These are phyloP conservation scores for Dyspetes luteomarginatus DNA, from an alignment of 2,888 invertebrate species.

Conservation along the genomic window DNA sequence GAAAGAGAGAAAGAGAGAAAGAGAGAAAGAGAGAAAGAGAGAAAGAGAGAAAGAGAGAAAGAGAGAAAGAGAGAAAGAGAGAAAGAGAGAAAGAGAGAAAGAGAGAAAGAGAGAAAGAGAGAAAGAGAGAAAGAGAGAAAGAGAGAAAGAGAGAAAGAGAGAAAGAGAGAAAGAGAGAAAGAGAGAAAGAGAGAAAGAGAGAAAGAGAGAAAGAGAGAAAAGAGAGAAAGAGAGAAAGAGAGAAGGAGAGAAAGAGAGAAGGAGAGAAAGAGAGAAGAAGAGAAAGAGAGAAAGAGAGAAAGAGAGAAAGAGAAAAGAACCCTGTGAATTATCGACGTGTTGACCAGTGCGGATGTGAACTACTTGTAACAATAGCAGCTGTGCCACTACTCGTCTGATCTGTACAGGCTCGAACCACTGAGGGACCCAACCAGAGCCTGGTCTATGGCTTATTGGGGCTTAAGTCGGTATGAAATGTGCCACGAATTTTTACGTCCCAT, in stretches of 20 bases:
- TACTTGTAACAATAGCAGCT: slow-evolving; percentile 7
- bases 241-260: slow-evolving; percentile 24
- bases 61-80: slow-evolving; percentile 1
- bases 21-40: slow-evolving; percentile 28
- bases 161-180: not conserved
- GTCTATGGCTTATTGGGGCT: slow-evolving; percentile 61
- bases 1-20: slow-evolving; percentile 24
- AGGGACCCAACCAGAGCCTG: slow-evolving; percentile 30
- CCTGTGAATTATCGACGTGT: slow-evolving; percentile 52
- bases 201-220: not conserved
- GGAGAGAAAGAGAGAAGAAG: slow-evolving; percentile 15
- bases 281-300: not conserved
- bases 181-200: not conserved
- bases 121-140: slow-evolving; percentile 5
- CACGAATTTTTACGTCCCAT: slow-evolving; percentile 52
- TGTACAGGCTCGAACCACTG: slow-evolving; percentile 55
- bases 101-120: slow-evolving; percentile 14
- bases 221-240: slow-evolving; percentile 31
- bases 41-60: slow-evolving; percentile 1
- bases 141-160: not conserved
- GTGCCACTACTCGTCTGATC: slow-evolving; percentile 24
- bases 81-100: slow-evolving; percentile 8
- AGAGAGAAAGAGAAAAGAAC: slow-evolving; percentile 14
- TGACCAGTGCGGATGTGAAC: slow-evolving; percentile 45
- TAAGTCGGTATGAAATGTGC: slow-evolving; percentile 54